Base-by-base conservation (phyloP, 2,797 vertebrate genomes). In the Hephaestus fuliginosus region DNA sequence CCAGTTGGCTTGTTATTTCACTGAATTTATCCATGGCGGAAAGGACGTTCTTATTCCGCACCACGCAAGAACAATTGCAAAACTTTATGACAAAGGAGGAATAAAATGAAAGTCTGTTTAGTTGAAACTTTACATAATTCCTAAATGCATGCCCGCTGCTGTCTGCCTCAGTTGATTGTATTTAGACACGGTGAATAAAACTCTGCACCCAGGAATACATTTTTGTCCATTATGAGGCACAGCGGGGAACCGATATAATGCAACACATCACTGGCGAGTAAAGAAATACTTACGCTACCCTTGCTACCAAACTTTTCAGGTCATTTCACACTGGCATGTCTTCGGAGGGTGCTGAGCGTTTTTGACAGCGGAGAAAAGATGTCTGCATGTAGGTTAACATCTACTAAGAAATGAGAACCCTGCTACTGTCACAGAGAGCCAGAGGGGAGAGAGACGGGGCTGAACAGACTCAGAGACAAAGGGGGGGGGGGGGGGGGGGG, bases 191-290 rank as follows among this genome's bases (percentile, higher is more conserved):
- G n/a, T 30, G 56, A 78, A 77, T 64, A 73, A 68, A 65, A 66
- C 69, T 57, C 14, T 11, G 13, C 15, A 70, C 63, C 49, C 33
- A 55, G 44, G 81, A 70, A 77, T 28, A 64, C 20, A 17, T 67
- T 64, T 75, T 58, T 30, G 52, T 55, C 48, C 10, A 8, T 30
- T 74, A 39, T 48, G 49, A 78, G 25, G 68, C 22, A 57, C 76
- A 28, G 60, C 66, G 36, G 70, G 68, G 69, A 85, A 61, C 9
- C 17, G 62, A 78, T 85, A 74, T 30, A 74, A 79, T 76, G 77
- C 70, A 70, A 68, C 66, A 69, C 63, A 64, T 70, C 69, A 62
- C 44, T 49, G 33, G 49, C 48, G 72, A 75, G 65, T 62, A 49
- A 57, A 48, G 10, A 56, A 75, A 70, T 55, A 79, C 67, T 65